phyloP scores from a whole-genome alignment of 2,888 invertebrate species.

The Philereme transversata region DNA sequence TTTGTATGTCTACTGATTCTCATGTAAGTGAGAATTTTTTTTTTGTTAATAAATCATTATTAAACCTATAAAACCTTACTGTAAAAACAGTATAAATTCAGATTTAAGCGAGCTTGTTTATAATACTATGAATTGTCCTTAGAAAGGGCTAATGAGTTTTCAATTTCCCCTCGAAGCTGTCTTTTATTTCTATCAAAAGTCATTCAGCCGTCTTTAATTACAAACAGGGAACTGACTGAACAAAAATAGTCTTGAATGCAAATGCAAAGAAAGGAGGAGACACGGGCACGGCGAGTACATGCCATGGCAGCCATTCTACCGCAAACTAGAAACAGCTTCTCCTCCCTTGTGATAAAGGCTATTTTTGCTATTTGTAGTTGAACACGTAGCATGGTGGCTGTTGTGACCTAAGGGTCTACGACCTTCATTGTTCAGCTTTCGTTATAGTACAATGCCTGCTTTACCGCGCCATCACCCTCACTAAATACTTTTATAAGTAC shows the following conservation, averaged over 20 bases:
- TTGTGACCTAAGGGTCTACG: slow-evolving; percentile 75
- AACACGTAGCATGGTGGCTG: slow-evolving; percentile 55
- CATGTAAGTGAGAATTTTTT: too few relatives aligned
- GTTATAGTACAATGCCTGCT: slow-evolving; percentile 69
- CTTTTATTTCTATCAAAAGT: slow-evolving; percentile 11
- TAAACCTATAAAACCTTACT: too few relatives aligned
- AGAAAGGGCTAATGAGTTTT: background rate
- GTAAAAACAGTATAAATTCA: too few relatives aligned
- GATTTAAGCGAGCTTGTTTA: background rate
- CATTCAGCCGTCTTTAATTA: slow-evolving; percentile 27
- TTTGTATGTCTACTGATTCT: too few relatives aligned
- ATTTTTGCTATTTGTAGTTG: slow-evolving; percentile 42
- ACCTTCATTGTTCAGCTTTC: slow-evolving; percentile 77
- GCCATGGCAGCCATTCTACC: slow-evolving; percentile 35
- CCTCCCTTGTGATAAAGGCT: slow-evolving; percentile 40
- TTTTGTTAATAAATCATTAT: too few relatives aligned
- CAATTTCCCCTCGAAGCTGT: background rate
- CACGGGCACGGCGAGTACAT: slow-evolving; percentile 31
- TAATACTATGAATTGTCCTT: background rate
- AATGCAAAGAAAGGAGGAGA: slow-evolving; percentile 41
- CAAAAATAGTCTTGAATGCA: slow-evolving; percentile 35
- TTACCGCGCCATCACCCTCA: slow-evolving; percentile 46
- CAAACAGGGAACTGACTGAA: slow-evolving; percentile 25
- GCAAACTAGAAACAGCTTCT: slow-evolving; percentile 36
- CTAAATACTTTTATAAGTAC: slow-evolving; percentile 29